Base-by-base conservation (phyloP, 2,888 invertebrate genomes). In the Theretra japonica region DNA sequence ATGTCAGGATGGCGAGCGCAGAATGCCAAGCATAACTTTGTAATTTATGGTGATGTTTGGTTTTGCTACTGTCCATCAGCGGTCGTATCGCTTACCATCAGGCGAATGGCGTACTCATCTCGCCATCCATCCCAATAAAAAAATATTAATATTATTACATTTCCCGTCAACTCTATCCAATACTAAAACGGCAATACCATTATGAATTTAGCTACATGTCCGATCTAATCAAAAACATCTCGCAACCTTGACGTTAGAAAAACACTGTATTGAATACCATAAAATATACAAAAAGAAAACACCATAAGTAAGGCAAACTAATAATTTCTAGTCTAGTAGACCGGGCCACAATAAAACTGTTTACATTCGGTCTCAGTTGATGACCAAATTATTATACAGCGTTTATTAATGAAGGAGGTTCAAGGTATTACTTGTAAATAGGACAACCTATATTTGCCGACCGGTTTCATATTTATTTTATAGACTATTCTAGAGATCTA, bases 291-390 rank as follows among this genome's bases (percentile, higher is more conserved):
- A 60, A 8, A 60, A 19, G 25, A 53, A 53, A 19, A 19, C 15
- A 30, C 56, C 41, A 68, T 69, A 59, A 23, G 19, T 56, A 69
- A 75, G 75, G 76, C 65, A 74, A 68, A 77, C 69, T n/a, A 69
- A 69, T 80, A 77, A 76, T 76, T 80, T 80, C 77, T 75, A 74
- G 75, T 75, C 75, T 75, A 73, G 73, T 30, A 73, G 75, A 69
- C 77, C 75, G 74, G 74, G 72, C 17, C 71, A 74, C 73, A 76
- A 77, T 83, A 83, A 82, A 83, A 82, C 72, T 83, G 83, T 83
- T 84, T 83, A 82, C 81, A 78, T 53, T 76, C 77, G 73, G 77
- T 75, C 76, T 71, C 72, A 70, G 53, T 73, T 74, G 79, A 73
- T 74, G 57, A 23, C 21, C 71, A 73, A 77, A 75, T 80, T 79